Evolutionary conservation across 1,140 invertebrate genomes (phyloP).

Genomic region (Eufriesea mexicana): DNA sequence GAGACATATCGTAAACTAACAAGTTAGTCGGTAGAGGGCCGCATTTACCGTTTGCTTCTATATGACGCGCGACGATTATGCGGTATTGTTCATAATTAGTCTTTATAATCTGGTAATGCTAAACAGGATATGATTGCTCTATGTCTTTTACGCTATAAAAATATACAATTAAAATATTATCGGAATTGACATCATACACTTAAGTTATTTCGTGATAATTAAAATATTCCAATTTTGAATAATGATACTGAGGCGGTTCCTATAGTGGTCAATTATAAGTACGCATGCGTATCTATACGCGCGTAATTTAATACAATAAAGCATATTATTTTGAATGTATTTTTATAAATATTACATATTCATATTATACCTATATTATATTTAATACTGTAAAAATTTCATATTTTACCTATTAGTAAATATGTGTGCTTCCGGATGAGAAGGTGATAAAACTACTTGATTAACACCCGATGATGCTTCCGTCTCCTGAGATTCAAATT

Average conservation of each 20-base stretch:
- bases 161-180: not conserved
- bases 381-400: conserved; percentile 1
- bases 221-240: not conserved
- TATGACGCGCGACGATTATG: conserved; percentile 10
- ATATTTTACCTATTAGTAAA: conserved; percentile 76
- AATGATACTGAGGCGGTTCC: not conserved
- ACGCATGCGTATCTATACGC: conserved; percentile 22
- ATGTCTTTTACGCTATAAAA: not conserved
- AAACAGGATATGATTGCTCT: not conserved
- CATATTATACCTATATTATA: conserved; percentile 29
- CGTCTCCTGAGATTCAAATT: conserved; percentile 66
- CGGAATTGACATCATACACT: no score
- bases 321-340: conserved; percentile 28
- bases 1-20: conserved; percentile 43
- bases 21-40: conserved; percentile 33
- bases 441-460: conserved; percentile 71
- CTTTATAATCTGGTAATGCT: not conserved
- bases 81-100: not conserved
- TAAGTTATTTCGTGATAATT: not conserved
- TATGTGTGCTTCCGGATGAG: conserved; percentile 75
- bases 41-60: conserved; percentile 23
- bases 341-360: not conserved
- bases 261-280: not conserved
- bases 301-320: not conserved
- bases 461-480: conserved; percentile 64